These are phyloP conservation scores for Rhyacichthys aspro DNA, from an alignment of 2,797 vertebrate genomes.

Conservation along the genomic window DNA sequence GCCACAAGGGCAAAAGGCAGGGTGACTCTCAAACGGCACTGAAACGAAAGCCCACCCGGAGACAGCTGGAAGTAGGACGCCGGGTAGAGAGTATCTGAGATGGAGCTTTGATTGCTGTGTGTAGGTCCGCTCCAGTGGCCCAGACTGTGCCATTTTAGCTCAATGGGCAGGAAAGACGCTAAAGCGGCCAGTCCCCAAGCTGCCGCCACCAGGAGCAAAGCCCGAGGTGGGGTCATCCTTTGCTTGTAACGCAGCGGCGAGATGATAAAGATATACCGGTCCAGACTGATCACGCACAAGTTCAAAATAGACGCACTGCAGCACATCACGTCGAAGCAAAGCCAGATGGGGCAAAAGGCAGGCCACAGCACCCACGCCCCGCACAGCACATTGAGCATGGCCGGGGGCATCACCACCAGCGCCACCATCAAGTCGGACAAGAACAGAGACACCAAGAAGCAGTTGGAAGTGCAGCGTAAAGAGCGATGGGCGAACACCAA, in stretches of 20 bases:
- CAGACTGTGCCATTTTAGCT: constrained; percentile 94
- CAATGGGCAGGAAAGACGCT: constrained; percentile 93
- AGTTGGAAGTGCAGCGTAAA: constrained; percentile 95
- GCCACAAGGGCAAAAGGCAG: constrained; percentile 93
- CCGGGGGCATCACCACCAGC: constrained; percentile 96
- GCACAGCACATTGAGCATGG: constrained; percentile 92
- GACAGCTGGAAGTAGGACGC: constrained; percentile 73
- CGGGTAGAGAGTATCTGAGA: constrained; percentile 62
- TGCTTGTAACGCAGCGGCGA: constrained; percentile 95
- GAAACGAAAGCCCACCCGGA: constrained; percentile 70
- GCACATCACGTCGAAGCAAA: constrained; percentile 97
- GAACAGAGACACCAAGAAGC: constrained; percentile 96
- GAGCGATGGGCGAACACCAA: constrained; percentile 93
- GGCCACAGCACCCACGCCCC: constrained; percentile 91
- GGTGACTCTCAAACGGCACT: constrained; percentile 91
- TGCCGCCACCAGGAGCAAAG: constrained; percentile 86
- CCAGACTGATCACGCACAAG: constrained; percentile 96
- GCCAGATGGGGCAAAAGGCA: constrained; percentile 91
- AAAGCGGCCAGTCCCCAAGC: constrained; percentile 90
- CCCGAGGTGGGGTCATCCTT: constrained; percentile 89
- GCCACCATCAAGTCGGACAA: constrained; percentile 97
- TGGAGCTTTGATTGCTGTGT: constrained; percentile 56
- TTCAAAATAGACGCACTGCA: constrained; percentile 98
- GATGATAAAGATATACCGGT: constrained; percentile 96
- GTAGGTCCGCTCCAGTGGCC: constrained; percentile 64